A percentile compares a stretch with the other conserved stretches of the same genome.
Evolutionary conservation across 2,797 vertebrate genomes (phyloP).

Genomic region (Aselliscus stoliczkanus): DNA sequence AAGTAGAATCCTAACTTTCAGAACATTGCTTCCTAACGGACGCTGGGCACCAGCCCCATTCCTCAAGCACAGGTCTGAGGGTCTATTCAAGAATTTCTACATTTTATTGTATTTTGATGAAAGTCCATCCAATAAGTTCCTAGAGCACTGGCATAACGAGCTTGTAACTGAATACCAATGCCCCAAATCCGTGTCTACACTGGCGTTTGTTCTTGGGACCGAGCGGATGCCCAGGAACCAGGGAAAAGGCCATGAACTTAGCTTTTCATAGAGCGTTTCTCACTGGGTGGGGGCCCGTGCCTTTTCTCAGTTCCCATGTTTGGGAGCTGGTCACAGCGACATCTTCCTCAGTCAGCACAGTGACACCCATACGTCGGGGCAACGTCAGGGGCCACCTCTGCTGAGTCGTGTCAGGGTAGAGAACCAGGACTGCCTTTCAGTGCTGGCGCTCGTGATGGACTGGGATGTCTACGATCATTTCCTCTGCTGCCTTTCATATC

Average conservation of each 20-base stretch:
- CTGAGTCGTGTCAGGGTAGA: neutral
- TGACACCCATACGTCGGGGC: neutral
- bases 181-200: accelerated
- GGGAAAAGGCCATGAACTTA: neutral
- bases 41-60: accelerated
- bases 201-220: accelerated
- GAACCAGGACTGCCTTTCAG: neutral
- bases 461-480: constrained; percentile 66
- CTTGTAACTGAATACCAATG: accelerated
- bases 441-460: constrained; percentile 51
- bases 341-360: neutral
- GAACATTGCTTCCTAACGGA: neutral
- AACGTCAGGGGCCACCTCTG: neutral
- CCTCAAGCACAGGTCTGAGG: neutral
- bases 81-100: neutral
- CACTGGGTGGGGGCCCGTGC: too few species aligned
- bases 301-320: neutral
- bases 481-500: constrained; percentile 78
- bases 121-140: neutral
- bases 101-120: neutral
- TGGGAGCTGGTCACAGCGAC: neutral
- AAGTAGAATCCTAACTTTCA: neutral
- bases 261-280: neutral
- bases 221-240: too few species aligned
- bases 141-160: accelerated